Percentiles rank a stretch among this genome's conserved stretches.
Conservation (phyloP, 1,140 invertebrate genomes). For the Prorops nasuta region DNA sequence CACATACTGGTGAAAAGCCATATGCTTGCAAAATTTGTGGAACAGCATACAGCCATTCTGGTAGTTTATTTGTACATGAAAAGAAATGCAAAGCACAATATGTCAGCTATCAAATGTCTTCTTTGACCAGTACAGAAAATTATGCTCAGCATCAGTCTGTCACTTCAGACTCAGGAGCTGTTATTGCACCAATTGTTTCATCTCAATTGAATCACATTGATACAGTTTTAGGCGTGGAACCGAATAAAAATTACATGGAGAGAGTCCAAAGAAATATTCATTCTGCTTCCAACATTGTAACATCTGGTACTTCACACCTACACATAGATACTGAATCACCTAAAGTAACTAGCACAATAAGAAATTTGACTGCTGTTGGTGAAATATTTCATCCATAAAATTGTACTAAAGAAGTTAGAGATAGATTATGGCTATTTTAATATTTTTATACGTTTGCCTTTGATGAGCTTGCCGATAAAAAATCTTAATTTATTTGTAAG, state of each 20-base stretch:
- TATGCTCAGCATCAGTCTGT: conserved; percentile 23
- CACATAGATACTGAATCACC: conserved; percentile 24
- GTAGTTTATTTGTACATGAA: conserved; percentile 48
- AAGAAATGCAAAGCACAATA: conserved; percentile 47
- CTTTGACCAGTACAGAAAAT: conserved; percentile 20
- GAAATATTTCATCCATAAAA: conserved; percentile 37
- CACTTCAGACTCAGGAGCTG: conserved; percentile 9
- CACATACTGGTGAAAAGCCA: conserved; percentile 75
- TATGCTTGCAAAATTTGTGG: conserved; percentile 72
- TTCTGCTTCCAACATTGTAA: conserved; percentile 5
- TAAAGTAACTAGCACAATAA: conserved; percentile 23
- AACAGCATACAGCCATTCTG: conserved; percentile 48
- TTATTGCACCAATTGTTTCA: conserved; percentile 22
- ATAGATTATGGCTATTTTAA: too few relatives aligned
- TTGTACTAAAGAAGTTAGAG: too few relatives aligned
- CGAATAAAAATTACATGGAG: conserved; percentile 29
- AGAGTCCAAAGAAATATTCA: conserved; percentile 22
- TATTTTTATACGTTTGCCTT: too few relatives aligned
- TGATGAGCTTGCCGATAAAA: too few relatives aligned
- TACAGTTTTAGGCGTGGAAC: conserved; percentile 16
- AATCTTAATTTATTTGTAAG: too few relatives aligned
- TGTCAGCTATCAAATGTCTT: conserved; percentile 24
- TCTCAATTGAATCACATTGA: conserved; percentile 21
- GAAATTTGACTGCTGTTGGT: conserved; percentile 36
- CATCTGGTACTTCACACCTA: conserved; percentile 17